Conservation (phyloP, 2,797 vertebrate genomes). For the Rhinichthys osculus region DNA sequence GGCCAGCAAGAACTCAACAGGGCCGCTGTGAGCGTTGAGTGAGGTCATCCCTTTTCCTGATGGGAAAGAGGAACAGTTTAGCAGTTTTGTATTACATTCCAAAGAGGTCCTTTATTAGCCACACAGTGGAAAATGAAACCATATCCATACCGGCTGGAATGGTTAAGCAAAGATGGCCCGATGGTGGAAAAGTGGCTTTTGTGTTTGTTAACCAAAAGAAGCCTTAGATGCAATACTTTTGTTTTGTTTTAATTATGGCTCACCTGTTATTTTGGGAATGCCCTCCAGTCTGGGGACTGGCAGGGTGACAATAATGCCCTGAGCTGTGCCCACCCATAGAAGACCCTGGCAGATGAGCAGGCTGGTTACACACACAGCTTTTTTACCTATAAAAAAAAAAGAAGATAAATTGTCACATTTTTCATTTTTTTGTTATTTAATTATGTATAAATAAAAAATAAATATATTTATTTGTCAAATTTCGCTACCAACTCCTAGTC, state of each 20-base stretch:
- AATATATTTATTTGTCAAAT: neutral
- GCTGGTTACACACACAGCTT: constrained; percentile 82
- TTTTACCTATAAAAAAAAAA: constrained; percentile 77
- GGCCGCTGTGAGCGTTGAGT: constrained; percentile 88
- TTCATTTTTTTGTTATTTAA: neutral
- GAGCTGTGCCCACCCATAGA: constrained; percentile 91
- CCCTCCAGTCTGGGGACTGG: constrained; percentile 90
- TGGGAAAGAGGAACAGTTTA: neutral
- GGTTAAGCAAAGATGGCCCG: neutral
- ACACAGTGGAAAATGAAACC: neutral
- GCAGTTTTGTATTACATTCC: neutral
- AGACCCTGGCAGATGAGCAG: constrained; percentile 89
- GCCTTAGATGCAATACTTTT: neutral
- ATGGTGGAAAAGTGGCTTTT: neutral
- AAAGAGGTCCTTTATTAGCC: neutral
- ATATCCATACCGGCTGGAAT: neutral
- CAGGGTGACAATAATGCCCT: constrained; percentile 86
- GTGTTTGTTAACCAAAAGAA: constrained; percentile 13
- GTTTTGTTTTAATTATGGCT: constrained; percentile 19
- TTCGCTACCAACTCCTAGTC: neutral
- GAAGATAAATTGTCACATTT: neutral
- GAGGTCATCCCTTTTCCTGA: constrained; percentile 90
- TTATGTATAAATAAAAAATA: no score
- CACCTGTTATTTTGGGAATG: constrained; percentile 94
- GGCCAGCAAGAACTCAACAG: constrained; percentile 85